phyloP scores from a whole-genome alignment of 2,797 vertebrate species.

The Taenioides sp. region DNA sequence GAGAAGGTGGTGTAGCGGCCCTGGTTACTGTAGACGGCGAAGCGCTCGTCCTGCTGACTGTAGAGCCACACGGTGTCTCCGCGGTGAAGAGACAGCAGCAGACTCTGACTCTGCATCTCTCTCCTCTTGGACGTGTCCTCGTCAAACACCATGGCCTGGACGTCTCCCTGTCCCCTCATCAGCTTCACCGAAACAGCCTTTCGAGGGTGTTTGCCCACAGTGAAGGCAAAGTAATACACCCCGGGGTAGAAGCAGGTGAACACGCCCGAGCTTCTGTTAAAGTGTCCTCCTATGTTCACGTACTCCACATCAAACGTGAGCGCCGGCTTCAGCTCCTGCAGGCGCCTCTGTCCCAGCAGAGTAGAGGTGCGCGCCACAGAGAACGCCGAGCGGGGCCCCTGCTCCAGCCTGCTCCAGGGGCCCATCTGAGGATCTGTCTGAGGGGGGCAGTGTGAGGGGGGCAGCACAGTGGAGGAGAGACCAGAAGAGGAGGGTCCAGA shows the following conservation, averaged over 20 bases:
- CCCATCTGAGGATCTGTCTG: conserved; percentile 47
- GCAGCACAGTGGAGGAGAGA: conserved; percentile 28
- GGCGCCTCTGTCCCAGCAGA: conserved; percentile 64
- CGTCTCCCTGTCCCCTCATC: conserved; percentile 77
- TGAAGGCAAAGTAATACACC: conserved; percentile 82
- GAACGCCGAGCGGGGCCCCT: conserved; percentile 76
- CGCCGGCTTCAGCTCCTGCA: conserved; percentile 60
- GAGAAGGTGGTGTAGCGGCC: conserved; percentile 83
- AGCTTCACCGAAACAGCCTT: conserved; percentile 81
- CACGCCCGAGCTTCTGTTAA: conserved; percentile 75
- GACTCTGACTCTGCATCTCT: conserved; percentile 84
- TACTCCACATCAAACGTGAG: conserved; percentile 81
- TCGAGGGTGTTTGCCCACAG: conserved; percentile 80
- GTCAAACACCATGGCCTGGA: conserved; percentile 83
- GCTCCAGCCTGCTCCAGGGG: conserved; percentile 18
- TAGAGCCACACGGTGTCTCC: conserved; percentile 81
- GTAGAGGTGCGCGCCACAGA: conserved; percentile 79
- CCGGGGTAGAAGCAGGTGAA: conserved; percentile 78
- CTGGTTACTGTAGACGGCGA: conserved; percentile 83
- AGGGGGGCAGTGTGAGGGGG: conserved; percentile 60
- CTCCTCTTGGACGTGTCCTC: conserved; percentile 76
- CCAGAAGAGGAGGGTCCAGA: conserved; percentile 58
- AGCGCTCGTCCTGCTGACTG: conserved; percentile 81
- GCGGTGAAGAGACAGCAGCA: conserved; percentile 70
- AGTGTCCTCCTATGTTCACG: conserved; percentile 80